phyloP scores from a whole-genome alignment of 2,888 invertebrate genomes.

The Eubasilissa splendida region DNA sequence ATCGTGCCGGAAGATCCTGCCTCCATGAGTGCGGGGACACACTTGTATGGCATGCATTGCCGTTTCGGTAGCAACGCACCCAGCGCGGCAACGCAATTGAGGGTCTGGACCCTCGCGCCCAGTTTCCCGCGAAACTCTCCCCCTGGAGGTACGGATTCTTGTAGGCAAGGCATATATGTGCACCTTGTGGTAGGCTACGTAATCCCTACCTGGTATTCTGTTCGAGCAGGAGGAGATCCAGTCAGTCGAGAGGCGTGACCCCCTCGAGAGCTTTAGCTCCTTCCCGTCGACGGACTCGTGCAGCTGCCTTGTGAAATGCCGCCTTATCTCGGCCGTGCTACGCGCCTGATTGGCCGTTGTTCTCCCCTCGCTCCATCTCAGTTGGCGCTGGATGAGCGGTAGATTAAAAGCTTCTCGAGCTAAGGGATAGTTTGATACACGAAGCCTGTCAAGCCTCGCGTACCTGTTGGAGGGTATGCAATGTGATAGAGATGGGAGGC shows the following conservation, averaged over 20 bases:
- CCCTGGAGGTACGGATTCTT: slow-evolving; percentile 60
- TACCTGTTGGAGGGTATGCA: background rate
- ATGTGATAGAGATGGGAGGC: background rate
- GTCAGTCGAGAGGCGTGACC: background rate
- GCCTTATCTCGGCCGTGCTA: background rate
- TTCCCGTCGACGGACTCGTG: slow-evolving; percentile 12
- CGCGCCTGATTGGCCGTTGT: background rate
- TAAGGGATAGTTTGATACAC: background rate
- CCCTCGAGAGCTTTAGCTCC: background rate
- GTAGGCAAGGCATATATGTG: slow-evolving; percentile 62
- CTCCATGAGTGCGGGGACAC: slow-evolving; percentile 63
- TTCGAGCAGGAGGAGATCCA: slow-evolving; percentile 51
- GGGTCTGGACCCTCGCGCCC: slow-evolving; percentile 52
- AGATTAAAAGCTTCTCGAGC: background rate
- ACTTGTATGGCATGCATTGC: slow-evolving; percentile 61
- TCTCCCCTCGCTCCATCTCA: background rate
- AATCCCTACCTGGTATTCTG: slow-evolving; percentile 61
- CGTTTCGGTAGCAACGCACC: slow-evolving; percentile 60
- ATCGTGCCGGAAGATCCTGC: slow-evolving; percentile 61
- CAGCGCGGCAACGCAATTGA: slow-evolving; percentile 59
- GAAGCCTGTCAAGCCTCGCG: background rate
- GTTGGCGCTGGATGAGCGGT: background rate
- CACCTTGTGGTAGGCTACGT: slow-evolving; percentile 60
- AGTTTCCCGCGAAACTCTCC: slow-evolving; percentile 62
- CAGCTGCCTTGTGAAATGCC: background rate